Conservation (phyloP, 2,797 vertebrate species). For the Oophaga sylvatica region DNA sequence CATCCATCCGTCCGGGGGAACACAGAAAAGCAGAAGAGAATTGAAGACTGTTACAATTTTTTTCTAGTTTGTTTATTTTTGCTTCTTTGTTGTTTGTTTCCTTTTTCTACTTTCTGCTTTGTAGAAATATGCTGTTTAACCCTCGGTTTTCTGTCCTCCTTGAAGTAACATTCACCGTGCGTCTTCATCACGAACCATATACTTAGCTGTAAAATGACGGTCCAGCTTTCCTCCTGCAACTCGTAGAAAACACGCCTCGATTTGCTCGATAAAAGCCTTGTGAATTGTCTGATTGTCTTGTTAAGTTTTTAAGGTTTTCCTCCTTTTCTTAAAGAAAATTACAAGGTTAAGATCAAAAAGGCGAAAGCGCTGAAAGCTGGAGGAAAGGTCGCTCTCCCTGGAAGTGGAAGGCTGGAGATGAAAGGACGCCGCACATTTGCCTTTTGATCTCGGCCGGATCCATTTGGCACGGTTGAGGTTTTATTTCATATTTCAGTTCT, state of each 20-base stretch:
- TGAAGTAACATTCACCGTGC: too few relatives aligned
- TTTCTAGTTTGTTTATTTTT: too few relatives aligned
- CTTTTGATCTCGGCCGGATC: slow-evolving; percentile 79
- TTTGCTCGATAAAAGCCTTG: not conserved
- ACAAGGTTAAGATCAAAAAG: slow-evolving; percentile 79
- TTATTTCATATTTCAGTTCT: slow-evolving; percentile 77
- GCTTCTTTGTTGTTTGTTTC: too few relatives aligned
- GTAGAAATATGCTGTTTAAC: too few relatives aligned
- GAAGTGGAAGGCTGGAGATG: slow-evolving; percentile 82
- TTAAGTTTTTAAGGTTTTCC: slow-evolving; percentile 70
- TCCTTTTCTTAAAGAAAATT: slow-evolving; percentile 60
- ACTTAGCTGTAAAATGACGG: too few relatives aligned
- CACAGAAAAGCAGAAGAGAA: too few relatives aligned
- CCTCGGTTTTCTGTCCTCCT: too few relatives aligned
- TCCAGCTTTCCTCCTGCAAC: too few relatives aligned
- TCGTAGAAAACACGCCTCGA: not conserved
- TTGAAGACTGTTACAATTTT: too few relatives aligned
- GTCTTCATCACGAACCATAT: too few relatives aligned
- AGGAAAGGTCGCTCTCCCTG: slow-evolving; percentile 79
- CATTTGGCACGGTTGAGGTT: slow-evolving; percentile 83
- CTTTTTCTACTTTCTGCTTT: too few relatives aligned
- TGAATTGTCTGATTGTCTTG: slow-evolving; percentile 77
- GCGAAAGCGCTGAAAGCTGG: slow-evolving; percentile 83
- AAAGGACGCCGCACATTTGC: slow-evolving; percentile 77
- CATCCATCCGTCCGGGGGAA: too few relatives aligned